Evolutionary conservation across 2,113 vertebrate species (phyloP).

Genomic region (Hepsetus odoe): DNA sequence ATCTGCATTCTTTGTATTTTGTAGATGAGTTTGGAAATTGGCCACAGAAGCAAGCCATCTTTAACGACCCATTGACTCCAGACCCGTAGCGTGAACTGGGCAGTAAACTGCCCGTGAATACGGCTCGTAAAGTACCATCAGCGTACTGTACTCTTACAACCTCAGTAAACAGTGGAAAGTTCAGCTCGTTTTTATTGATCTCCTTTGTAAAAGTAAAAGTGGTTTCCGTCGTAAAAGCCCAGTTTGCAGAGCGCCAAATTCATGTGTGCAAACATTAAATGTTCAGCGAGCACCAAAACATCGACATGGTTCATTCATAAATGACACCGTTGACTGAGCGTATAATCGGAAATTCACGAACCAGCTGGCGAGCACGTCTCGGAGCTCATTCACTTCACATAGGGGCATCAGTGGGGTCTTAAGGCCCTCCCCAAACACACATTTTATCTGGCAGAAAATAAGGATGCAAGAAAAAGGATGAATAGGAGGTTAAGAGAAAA

Average conservation of each 20-base stretch:
- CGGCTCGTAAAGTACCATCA: neutral
- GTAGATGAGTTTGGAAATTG: neutral
- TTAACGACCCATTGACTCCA: neutral
- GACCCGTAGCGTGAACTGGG: neutral
- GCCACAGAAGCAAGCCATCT: neutral
- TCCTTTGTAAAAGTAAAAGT: neutral
- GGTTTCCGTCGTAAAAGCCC: constrained; percentile 17
- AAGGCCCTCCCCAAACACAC: neutral
- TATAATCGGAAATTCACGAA: neutral
- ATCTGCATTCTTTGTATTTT: neutral
- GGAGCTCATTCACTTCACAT: neutral
- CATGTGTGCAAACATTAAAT: neutral
- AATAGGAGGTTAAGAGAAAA: neutral
- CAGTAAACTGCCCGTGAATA: neutral
- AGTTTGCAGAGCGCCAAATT: too few species aligned
- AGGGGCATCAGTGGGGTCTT: neutral
- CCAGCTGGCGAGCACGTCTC: neutral
- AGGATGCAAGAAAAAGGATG: neutral
- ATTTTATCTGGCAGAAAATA: neutral
- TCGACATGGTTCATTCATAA: neutral
- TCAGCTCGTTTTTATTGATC: neutral
- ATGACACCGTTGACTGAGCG: neutral
- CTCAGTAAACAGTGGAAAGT: neutral
- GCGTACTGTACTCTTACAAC: neutral
- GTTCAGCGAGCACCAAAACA: neutral